phyloP scores from a whole-genome alignment of 2,888 invertebrate genomes.

The Synanthedon tipuliformis region DNA sequence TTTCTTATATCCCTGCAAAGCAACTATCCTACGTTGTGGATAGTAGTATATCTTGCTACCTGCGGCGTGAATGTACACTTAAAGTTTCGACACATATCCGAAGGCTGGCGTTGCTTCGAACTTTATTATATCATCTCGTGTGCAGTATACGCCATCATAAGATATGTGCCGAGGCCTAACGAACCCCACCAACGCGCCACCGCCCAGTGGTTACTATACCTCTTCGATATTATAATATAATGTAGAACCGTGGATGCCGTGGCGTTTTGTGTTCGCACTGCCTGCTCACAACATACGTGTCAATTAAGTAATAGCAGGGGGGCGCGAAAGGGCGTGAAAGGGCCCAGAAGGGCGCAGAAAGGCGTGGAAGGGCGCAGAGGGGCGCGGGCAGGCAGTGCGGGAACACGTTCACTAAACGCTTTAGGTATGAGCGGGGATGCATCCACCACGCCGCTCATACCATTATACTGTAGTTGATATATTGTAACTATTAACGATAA shows the following conservation, averaged over 20 bases:
- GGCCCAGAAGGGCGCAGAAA: background rate
- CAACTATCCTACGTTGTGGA: no score
- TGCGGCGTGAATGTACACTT: no score
- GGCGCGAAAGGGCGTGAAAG: background rate
- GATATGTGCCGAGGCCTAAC: background rate
- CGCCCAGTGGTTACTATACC: conserved; percentile 38
- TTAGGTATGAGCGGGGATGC: conserved; percentile 69
- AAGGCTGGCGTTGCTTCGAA: no score
- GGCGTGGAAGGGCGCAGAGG: conserved; percentile 41
- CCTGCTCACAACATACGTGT: conserved; percentile 46
- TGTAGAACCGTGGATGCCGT: conserved; percentile 64
- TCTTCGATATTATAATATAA: conserved; percentile 36
- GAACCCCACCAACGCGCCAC: background rate
- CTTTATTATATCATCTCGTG: no score
- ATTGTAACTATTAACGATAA: conserved; percentile 59
- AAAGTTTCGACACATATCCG: no score
- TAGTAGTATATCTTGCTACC: no score
- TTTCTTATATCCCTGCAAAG: no score
- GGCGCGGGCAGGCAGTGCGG: conserved; percentile 18
- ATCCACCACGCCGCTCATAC: conserved; percentile 69
- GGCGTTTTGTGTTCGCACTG: conserved; percentile 51
- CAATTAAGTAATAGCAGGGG: conserved; percentile 36
- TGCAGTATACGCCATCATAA: no score
- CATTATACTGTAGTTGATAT: conserved; percentile 68
- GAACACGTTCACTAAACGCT: conserved; percentile 61